Percentiles rank a stretch among this genome's conserved stretches.
Conservation (phyloP, 2,888 invertebrate species). For the Polydrusus cervinus region DNA sequence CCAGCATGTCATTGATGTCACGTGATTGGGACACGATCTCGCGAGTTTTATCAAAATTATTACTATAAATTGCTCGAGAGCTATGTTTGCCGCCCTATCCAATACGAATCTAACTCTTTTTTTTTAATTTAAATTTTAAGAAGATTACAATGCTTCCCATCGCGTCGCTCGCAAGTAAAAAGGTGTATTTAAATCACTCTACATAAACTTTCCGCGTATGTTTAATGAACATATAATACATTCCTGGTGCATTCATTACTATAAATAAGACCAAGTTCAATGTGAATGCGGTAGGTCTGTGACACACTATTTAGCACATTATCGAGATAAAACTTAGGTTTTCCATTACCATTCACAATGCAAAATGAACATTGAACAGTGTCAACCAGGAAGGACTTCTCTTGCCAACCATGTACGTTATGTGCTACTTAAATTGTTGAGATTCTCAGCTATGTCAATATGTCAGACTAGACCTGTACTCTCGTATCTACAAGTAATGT, state of each 20-base stretch:
- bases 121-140: too few species aligned
- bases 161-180: too few species aligned
- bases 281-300: slow-evolving; percentile 37
- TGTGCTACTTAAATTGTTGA: slow-evolving; percentile 6
- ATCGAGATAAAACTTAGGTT: slow-evolving; percentile 41
- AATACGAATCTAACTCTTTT: too few species aligned
- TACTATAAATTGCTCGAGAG: too few species aligned
- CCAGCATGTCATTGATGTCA: too few species aligned
- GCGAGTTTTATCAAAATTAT: too few species aligned
- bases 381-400: slow-evolving; percentile 22
- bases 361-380: slow-evolving; percentile 10
- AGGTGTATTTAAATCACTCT: too few species aligned
- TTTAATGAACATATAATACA: slow-evolving; percentile 9
- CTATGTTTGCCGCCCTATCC: too few species aligned
- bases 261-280: slow-evolving; percentile 36
- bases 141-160: too few species aligned
- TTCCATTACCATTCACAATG: slow-evolving; percentile 41
- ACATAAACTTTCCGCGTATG: slow-evolving; percentile 1
- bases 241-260: slow-evolving; percentile 33
- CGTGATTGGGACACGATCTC: too few species aligned
- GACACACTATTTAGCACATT: slow-evolving; percentile 38
- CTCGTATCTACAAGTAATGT: too few species aligned
- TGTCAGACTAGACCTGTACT: neutral
- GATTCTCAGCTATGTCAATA: slow-evolving; percentile 10
- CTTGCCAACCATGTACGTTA: slow-evolving; percentile 3